Evolutionary conservation across 2,113 vertebrate genomes (phyloP).

Genomic region (Centrocercus urophasianus): DNA sequence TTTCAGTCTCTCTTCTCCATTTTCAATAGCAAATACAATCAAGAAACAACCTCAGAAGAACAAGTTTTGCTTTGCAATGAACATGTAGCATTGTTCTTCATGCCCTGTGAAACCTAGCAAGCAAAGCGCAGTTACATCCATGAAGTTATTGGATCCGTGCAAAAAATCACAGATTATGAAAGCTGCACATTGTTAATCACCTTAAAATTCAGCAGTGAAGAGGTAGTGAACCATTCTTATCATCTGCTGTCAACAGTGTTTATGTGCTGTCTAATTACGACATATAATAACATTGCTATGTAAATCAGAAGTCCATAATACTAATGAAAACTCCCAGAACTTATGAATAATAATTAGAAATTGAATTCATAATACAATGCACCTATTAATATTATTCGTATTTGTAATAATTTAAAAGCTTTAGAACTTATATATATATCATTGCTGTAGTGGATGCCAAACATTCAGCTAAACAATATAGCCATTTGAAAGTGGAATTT

Average conservation of each 20-base stretch:
- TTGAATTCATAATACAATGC: conserved; percentile 45
- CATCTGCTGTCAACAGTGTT: conserved; percentile 7
- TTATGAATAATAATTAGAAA: conserved; percentile 58
- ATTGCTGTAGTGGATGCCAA: conserved; percentile 9
- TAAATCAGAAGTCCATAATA: conserved; percentile 65
- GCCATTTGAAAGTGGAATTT: neutral
- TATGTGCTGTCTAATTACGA: conserved; percentile 34
- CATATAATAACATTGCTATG: conserved; percentile 38
- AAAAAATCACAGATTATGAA: neutral
- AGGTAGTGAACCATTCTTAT: conserved; percentile 34
- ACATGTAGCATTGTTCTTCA: neutral
- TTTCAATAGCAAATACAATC: neutral
- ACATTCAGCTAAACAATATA: neutral
- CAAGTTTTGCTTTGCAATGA: neutral
- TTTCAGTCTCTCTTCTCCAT: neutral
- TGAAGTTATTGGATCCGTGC: neutral
- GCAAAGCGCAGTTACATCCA: neutral
- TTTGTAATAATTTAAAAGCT: conserved; percentile 49
- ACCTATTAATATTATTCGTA: conserved; percentile 22
- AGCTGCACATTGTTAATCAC: conserved; percentile 8
- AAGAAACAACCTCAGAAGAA: neutral
- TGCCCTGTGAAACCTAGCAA: neutral
- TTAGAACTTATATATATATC: conserved; percentile 7
- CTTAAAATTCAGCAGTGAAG: neutral
- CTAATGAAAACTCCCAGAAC: conserved; percentile 31